These are phyloP conservation scores for Mastomys coucha DNA, from an alignment of 2,113 vertebrate species.

Conservation along the genomic window DNA sequence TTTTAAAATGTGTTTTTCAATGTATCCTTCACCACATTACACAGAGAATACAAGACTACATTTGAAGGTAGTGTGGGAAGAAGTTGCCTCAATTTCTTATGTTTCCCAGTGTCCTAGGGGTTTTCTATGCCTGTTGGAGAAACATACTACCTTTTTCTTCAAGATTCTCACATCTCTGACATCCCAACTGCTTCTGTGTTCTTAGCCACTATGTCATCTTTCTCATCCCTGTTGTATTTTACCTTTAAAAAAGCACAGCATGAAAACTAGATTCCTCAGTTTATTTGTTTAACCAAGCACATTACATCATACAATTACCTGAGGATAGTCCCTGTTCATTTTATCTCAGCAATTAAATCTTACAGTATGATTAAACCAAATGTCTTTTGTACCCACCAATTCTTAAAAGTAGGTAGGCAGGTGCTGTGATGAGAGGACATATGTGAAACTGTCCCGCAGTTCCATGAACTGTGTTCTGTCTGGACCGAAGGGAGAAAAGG, in stretches of 20 bases:
- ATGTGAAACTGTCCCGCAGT: no score
- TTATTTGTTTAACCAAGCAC: neutral
- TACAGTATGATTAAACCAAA: neutral
- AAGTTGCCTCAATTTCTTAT: neutral
- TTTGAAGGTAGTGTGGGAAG: neutral
- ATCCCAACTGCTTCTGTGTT: neutral
- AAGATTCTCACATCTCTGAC: neutral
- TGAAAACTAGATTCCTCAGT: neutral
- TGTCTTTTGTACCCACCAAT: neutral
- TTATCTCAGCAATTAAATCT: conserved; percentile 26
- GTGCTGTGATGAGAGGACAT: neutral
- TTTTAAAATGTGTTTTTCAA: neutral
- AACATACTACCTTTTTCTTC: neutral
- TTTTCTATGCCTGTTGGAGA: neutral
- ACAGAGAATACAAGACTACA: neutral
- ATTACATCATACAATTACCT: neutral
- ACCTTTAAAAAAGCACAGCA: neutral
- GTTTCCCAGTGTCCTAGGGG: neutral
- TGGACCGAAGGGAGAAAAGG: no score
- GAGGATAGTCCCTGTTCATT: conserved; percentile 3
- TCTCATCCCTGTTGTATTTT: neutral
- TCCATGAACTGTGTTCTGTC: no score
- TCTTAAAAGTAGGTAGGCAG: neutral
- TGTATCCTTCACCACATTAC: no score
- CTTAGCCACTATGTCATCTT: neutral